A percentile compares a stretch with the other conserved stretches of the same genome.
Conservation (phyloP, 2,888 invertebrate species). For the Theretra japonica region DNA sequence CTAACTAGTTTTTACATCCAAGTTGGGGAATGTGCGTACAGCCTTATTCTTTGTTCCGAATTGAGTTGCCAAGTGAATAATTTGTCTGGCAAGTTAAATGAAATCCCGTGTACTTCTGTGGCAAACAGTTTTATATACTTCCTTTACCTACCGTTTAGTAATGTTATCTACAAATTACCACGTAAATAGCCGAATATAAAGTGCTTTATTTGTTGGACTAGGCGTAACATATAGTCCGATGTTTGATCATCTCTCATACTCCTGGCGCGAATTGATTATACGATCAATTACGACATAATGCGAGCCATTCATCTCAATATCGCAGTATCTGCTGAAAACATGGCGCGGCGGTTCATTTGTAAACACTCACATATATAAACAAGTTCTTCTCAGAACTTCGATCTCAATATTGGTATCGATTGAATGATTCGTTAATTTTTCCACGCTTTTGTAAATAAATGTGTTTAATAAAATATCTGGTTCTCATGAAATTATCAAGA, state of each 20-base stretch:
- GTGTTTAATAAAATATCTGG: no score
- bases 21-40: conserved; percentile 8
- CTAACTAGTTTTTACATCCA: conserved; percentile 4
- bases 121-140: not conserved
- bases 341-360: not conserved
- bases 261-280: not conserved
- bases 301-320: not conserved
- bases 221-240: not conserved
- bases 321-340: not conserved
- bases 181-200: not conserved
- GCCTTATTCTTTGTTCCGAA: conserved; percentile 11
- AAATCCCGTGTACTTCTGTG: not conserved
- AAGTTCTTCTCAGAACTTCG: not conserved
- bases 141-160: not conserved
- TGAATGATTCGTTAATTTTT: not conserved
- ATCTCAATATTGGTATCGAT: not conserved
- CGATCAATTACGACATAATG: not conserved
- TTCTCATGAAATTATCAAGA: no score
- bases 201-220: not conserved
- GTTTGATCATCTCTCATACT: not conserved
- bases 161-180: not conserved
- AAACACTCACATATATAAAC: not conserved
- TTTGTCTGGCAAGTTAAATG: not conserved
- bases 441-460: no score
- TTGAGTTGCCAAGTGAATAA: conserved; percentile 8